phyloP scores from a whole-genome alignment of 2,113 vertebrate genomes.

The Oxyura jamaicensis region DNA sequence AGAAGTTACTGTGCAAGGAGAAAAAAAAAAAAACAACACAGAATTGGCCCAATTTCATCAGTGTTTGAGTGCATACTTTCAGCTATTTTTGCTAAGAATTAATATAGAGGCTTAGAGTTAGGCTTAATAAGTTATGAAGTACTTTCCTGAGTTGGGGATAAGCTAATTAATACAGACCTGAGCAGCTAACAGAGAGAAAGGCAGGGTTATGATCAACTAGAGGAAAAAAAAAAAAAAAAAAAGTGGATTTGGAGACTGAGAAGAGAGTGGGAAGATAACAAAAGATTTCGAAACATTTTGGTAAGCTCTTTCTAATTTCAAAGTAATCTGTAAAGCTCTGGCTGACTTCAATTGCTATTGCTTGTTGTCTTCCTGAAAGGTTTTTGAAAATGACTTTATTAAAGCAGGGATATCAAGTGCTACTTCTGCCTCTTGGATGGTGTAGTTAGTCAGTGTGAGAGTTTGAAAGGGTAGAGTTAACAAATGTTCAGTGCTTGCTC shows the following conservation, averaged over 20 bases:
- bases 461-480: conserved; percentile 17
- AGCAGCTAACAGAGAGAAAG: background rate
- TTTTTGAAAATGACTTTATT: background rate
- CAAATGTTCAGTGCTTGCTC: background rate
- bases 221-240: background rate
- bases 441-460: background rate
- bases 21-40: background rate
- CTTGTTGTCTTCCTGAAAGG: background rate
- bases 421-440: background rate
- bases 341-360: background rate
- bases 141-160: background rate
- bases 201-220: background rate
- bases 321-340: background rate
- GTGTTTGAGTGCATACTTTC: background rate
- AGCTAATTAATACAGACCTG: background rate
- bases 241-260: background rate
- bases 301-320: background rate
- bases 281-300: background rate
- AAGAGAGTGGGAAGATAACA: background rate
- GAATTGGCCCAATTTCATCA: background rate
- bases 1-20: background rate
- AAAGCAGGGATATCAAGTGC: background rate
- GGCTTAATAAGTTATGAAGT: background rate
- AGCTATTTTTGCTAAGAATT: background rate
- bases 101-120: background rate